phyloP scores from a whole-genome alignment of 2,113 vertebrate genomes.

The Glaucidium brasilianum region DNA sequence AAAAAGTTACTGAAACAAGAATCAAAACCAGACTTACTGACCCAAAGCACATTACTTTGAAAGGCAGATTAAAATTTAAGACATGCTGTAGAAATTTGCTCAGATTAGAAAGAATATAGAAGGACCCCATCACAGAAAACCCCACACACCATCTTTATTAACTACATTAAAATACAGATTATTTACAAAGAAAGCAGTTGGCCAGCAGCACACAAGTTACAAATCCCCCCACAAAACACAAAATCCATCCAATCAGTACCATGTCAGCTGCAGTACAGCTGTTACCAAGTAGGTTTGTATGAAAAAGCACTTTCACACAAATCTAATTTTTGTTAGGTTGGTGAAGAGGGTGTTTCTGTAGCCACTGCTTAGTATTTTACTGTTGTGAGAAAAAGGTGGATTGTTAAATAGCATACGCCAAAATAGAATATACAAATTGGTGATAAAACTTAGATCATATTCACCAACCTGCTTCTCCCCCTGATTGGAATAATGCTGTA shows the following conservation, averaged over 20 bases:
- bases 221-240: background rate
- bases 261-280: background rate
- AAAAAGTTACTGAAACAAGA: background rate
- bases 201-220: background rate
- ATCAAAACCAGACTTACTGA: background rate
- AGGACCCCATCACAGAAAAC: background rate
- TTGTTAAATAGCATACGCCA: background rate
- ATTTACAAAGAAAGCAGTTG: background rate
- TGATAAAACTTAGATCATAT: background rate
- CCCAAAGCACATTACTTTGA: background rate
- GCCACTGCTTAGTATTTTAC: background rate
- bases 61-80: background rate
- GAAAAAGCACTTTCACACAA: background rate
- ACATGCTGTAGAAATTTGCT: background rate
- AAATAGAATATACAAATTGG: background rate
- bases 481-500: background rate
- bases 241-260: background rate
- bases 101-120: background rate
- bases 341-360: background rate
- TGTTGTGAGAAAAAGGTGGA: background rate
- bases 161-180: background rate
- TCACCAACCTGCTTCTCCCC: background rate
- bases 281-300: background rate
- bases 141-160: background rate
- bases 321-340: background rate